phyloP scores from a whole-genome alignment of 53 echinoderm and acorn worm species.

The Apostichopus leukothele region DNA sequence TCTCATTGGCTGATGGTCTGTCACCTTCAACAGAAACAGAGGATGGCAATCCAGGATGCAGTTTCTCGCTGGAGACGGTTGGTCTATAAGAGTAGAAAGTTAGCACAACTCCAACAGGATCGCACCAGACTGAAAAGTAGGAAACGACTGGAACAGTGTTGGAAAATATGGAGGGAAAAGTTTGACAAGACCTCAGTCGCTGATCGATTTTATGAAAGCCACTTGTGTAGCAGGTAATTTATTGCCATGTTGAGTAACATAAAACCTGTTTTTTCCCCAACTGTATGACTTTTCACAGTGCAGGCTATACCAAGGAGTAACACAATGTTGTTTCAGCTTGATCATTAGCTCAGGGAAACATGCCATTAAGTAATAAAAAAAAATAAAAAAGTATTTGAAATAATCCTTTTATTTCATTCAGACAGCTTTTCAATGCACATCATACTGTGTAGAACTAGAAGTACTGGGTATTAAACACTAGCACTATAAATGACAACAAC shows the following conservation, averaged over 20 bases:
- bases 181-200: background rate
- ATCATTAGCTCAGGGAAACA: too few species aligned
- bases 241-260: background rate
- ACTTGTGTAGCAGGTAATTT: slow-evolving; percentile 1
- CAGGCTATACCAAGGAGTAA: too few species aligned
- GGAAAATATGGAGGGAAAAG: slow-evolving; percentile 16
- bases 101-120: background rate
- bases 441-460: too few species aligned
- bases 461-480: too few species aligned
- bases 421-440: too few species aligned
- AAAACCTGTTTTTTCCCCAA: too few species aligned
- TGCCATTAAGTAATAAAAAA: too few species aligned
- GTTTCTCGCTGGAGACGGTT: background rate
- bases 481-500: too few species aligned
- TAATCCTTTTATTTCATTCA: too few species aligned
- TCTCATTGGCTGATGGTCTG: slow-evolving; percentile 4
- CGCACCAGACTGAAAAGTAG: background rate
- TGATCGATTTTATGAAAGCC: background rate
- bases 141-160: background rate
- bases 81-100: background rate
- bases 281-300: too few species aligned
- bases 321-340: too few species aligned
- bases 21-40: background rate
- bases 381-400: too few species aligned
- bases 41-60: background rate